phyloP scores from a whole-genome alignment of 1,140 invertebrate species.

The Lysiphlebus fabarum region DNA sequence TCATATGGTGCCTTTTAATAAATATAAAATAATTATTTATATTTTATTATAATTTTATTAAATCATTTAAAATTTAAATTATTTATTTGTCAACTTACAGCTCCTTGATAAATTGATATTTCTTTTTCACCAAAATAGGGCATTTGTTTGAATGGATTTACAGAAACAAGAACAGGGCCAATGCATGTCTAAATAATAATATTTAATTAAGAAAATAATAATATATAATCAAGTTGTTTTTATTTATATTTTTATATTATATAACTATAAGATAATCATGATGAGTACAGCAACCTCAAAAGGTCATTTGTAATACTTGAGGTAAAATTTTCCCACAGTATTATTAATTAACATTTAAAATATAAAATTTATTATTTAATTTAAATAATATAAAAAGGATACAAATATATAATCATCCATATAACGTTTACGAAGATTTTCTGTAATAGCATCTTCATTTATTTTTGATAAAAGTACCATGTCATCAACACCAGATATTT shows the following conservation, averaged over 20 bases:
- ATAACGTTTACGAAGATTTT: slow-evolving; percentile 73
- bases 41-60: background rate
- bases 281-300: slow-evolving; percentile 14
- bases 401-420: slow-evolving; percentile 76
- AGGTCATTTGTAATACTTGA: slow-evolving; percentile 13
- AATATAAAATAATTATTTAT: no score
- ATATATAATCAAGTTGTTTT: slow-evolving; percentile 24
- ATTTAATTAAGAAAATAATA: slow-evolving; percentile 19
- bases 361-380: background rate
- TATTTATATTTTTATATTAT: slow-evolving; percentile 6
- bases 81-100: slow-evolving; percentile 55
- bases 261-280: slow-evolving; percentile 5
- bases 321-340: slow-evolving; percentile 17
- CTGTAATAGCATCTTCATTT: slow-evolving; percentile 68
- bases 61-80: background rate
- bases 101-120: slow-evolving; percentile 72
- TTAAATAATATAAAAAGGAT: slow-evolving; percentile 53
- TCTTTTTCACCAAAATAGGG: slow-evolving; percentile 71
- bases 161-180: slow-evolving; percentile 74
- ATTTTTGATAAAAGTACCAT: slow-evolving; percentile 78
- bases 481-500: slow-evolving; percentile 74
- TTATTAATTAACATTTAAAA: no score
- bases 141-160: slow-evolving; percentile 79
- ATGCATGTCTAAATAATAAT: slow-evolving; percentile 69
- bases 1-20: slow-evolving; percentile 65